A percentile compares a stretch with the other conserved stretches of the same genome.
phyloP scores from a whole-genome alignment of 2,888 invertebrate species.

The Harmothoe impar region DNA sequence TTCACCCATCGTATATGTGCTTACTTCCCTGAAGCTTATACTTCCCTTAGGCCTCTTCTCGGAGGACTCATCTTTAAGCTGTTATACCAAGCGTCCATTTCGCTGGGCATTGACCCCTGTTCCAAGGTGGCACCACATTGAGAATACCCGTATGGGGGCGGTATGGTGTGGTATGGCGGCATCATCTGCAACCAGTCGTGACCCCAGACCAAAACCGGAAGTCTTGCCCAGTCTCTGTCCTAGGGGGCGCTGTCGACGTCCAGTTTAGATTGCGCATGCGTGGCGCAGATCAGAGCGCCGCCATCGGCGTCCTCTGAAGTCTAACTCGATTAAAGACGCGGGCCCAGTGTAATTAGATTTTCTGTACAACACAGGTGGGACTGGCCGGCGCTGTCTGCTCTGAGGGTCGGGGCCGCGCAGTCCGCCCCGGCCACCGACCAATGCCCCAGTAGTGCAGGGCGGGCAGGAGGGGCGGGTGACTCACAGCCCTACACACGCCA shows the following conservation, averaged over 20 bases:
- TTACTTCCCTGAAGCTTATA: too few relatives aligned
- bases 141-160: neutral
- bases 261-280: conserved; percentile 61
- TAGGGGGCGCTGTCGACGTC: conserved; percentile 41
- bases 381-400: neutral
- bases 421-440: neutral
- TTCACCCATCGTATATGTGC: too few relatives aligned
- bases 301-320: conserved; percentile 48
- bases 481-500: neutral
- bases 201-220: conserved; percentile 27
- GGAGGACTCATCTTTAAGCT: too few relatives aligned
- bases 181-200: neutral
- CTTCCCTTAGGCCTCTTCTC: too few relatives aligned
- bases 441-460: conserved; percentile 23
- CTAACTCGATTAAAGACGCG: conserved; percentile 56
- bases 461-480: neutral
- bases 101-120: too few relatives aligned
- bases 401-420: neutral
- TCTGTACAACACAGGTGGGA: conserved; percentile 50
- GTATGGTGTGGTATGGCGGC: neutral
- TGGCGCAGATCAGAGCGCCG: conserved; percentile 44
- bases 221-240: neutral
- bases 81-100: too few relatives aligned
- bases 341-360: conserved; percentile 54
- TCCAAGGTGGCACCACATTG: neutral